A percentile compares a stretch with the other conserved stretches of the same genome.
These are phyloP conservation scores for Sebastiscus tertius DNA, from an alignment of 2,797 vertebrate genomes.

Conservation along the genomic window DNA sequence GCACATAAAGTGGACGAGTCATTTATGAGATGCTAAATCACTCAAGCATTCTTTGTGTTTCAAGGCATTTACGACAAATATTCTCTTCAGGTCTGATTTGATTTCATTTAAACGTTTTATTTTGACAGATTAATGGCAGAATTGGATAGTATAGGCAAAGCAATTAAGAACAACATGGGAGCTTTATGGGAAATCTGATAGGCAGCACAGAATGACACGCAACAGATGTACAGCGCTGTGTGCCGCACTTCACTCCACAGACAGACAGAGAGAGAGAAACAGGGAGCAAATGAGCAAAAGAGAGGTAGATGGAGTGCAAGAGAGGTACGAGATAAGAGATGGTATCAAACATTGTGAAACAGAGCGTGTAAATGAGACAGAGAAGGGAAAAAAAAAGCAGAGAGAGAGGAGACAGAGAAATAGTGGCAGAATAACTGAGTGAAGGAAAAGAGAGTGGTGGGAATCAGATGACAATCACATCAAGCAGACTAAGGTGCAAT, in stretches of 20 bases:
- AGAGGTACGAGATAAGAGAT: slow-evolving; percentile 57
- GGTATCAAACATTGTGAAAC: slow-evolving; percentile 45
- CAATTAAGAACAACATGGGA: slow-evolving; percentile 43
- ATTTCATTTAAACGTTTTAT: neutral
- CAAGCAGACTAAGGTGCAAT: slow-evolving; percentile 44
- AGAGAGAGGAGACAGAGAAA: neutral
- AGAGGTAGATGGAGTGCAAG: slow-evolving; percentile 48
- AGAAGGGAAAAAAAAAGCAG: neutral
- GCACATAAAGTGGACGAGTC: neutral
- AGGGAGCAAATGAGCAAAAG: slow-evolving; percentile 38
- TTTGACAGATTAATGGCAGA: slow-evolving; percentile 1
- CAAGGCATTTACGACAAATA: neutral
- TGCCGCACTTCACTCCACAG: slow-evolving; percentile 59
- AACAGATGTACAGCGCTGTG: slow-evolving; percentile 76
- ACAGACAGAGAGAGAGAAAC: slow-evolving; percentile 65
- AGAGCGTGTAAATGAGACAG: slow-evolving; percentile 6
- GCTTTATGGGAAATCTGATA: slow-evolving; percentile 61
- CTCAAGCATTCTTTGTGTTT: neutral
- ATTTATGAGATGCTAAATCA: neutral
- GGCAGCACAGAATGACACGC: slow-evolving; percentile 69
- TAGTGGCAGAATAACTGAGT: slow-evolving; percentile 14
- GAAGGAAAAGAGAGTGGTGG: slow-evolving; percentile 28
- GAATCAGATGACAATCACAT: slow-evolving; percentile 53
- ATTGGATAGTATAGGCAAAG: slow-evolving; percentile 17
- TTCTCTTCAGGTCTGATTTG: neutral